Evolutionary conservation across 1,140 invertebrate species (phyloP).

Genomic region (Drosophila rufa): DNA sequence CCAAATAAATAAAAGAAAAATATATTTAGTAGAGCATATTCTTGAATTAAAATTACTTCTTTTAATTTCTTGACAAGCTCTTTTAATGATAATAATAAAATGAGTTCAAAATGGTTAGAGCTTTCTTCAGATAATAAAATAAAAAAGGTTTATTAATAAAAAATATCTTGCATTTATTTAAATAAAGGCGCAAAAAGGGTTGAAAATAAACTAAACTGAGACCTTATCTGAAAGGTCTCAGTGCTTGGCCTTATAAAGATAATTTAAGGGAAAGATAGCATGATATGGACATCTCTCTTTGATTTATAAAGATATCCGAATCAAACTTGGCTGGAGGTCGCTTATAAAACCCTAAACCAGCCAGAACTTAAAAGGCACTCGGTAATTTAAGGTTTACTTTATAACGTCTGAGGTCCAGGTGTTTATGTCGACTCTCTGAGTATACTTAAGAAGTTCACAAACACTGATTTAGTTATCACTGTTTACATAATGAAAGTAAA

Average conservation of each 20-base stretch:
- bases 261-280: neutral
- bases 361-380: neutral
- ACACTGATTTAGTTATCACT: neutral
- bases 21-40: neutral
- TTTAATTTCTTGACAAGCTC: no score
- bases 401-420: constrained; percentile 10
- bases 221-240: no score
- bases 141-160: no score
- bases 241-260: no score
- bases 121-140: no score
- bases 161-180: no score
- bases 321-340: no score
- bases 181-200: no score
- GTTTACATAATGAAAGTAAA: constrained; percentile 6
- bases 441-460: neutral
- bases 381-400: neutral
- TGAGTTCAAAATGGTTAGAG: no score
- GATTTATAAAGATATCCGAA: constrained; percentile 1
- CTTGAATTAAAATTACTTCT: neutral
- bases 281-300: neutral
- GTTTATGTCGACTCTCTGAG: no score
- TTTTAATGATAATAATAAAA: no score
- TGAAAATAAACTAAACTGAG: no score
- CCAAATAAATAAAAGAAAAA: neutral
- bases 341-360: neutral